Evolutionary conservation across 1,140 invertebrate species (phyloP).

Genomic region (Pseudomyrmex gracilis): DNA sequence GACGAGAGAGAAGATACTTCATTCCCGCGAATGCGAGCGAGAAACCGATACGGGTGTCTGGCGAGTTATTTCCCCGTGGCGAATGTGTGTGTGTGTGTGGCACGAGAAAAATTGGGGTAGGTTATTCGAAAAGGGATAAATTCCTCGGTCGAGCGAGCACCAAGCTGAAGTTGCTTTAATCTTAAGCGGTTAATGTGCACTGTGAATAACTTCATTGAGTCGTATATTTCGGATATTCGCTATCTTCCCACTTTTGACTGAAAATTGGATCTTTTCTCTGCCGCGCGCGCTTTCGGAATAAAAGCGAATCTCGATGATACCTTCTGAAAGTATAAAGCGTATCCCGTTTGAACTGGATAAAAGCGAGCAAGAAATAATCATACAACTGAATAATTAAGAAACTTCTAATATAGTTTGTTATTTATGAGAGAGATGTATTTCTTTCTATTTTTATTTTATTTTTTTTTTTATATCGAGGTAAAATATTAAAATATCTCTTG

Average conservation of each 20-base stretch:
- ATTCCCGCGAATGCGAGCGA: neutral
- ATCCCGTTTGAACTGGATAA: neutral
- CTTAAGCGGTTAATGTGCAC: slow-evolving; percentile 50
- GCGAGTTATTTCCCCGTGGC: slow-evolving; percentile 42
- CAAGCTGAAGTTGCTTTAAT: slow-evolving; percentile 52
- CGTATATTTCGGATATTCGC: slow-evolving; percentile 28
- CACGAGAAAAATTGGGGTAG: slow-evolving; percentile 51
- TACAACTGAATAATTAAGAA: slow-evolving; percentile 9
- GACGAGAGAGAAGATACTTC: neutral
- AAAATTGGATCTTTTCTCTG: slow-evolving; percentile 8
- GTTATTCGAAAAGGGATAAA: slow-evolving; percentile 40
- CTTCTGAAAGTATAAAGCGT: neutral
- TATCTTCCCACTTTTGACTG: slow-evolving; percentile 5
- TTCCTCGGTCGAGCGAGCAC: slow-evolving; percentile 43
- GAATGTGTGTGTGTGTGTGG: neutral
- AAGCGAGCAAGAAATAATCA: neutral
- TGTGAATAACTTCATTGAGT: slow-evolving; percentile 50
- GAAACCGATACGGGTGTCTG: slow-evolving; percentile 30
- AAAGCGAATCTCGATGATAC: neutral
- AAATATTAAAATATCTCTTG: neutral
- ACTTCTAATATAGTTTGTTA: neutral
- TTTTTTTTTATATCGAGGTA: neutral
- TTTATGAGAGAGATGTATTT: too few species aligned
- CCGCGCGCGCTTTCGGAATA: neutral
- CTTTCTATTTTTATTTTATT: too few species aligned